phyloP scores from a whole-genome alignment of 2,113 vertebrate species.

The Ancistrus triradiatus region DNA sequence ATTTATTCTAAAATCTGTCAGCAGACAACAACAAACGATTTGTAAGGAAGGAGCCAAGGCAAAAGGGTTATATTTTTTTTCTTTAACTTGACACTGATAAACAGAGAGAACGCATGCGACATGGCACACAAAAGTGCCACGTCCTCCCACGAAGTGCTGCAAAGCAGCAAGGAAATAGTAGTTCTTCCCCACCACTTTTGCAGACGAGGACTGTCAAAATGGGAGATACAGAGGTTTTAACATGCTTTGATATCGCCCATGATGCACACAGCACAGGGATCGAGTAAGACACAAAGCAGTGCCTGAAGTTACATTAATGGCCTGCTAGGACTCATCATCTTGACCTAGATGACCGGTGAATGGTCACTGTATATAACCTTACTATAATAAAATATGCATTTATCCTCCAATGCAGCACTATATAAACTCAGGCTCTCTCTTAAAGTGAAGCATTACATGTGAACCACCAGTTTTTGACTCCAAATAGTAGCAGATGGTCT shows the following conservation, averaged over 20 bases:
- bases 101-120: slow-evolving; percentile 22
- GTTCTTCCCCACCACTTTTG: not conserved
- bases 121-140: slow-evolving; percentile 33
- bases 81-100: slow-evolving; percentile 36
- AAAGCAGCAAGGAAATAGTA: slow-evolving; percentile 25
- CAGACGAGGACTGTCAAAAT: slow-evolving; percentile 22
- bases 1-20: slow-evolving; percentile 34
- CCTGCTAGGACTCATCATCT: slow-evolving; percentile 2
- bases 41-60: slow-evolving; percentile 18
- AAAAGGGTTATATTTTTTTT: slow-evolving; percentile 23
- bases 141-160: slow-evolving; percentile 43
- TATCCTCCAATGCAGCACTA: not conserved
- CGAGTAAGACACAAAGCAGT: not conserved
- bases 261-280: not conserved
- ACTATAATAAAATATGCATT: not conserved
- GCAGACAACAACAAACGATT: slow-evolving; percentile 33
- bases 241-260: slow-evolving; percentile 29
- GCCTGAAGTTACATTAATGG: no score
- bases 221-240: slow-evolving; percentile 33
- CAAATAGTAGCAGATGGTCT: slow-evolving; percentile 7
- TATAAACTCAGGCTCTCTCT: not conserved
- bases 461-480: slow-evolving; percentile 4
- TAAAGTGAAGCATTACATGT: not conserved
- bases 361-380: not conserved
- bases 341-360: not conserved